These are phyloP conservation scores for Chalcosyrphus nemorum DNA, from an alignment of 2,888 invertebrate genomes.

Conservation along the genomic window DNA sequence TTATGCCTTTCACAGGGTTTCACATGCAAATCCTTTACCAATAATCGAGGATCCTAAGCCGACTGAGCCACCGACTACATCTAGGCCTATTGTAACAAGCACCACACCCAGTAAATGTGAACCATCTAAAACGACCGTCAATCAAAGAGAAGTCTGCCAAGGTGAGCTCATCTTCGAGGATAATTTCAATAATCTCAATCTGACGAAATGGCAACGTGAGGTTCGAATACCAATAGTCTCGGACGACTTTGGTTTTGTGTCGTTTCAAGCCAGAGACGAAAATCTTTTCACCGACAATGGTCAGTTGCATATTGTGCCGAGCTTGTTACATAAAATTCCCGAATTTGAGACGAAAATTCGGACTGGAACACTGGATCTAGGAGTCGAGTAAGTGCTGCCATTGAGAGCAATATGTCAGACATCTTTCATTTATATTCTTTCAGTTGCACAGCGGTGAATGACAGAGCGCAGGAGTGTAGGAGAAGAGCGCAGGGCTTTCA, in stretches of 20 bases:
- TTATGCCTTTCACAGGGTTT: conserved; percentile 11
- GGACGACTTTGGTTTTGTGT: conserved; percentile 83
- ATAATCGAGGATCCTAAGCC: too few species aligned
- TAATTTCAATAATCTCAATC: conserved; percentile 83
- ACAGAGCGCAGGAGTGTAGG: conserved; percentile 80
- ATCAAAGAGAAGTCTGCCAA: conserved; percentile 79
- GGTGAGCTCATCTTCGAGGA: conserved; percentile 86
- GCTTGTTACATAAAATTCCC: conserved; percentile 75
- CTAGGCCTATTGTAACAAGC: too few species aligned
- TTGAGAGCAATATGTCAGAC: too few species aligned
- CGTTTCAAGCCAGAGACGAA: conserved; percentile 80
- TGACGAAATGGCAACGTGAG: conserved; percentile 84
- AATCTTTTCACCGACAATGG: conserved; percentile 79
- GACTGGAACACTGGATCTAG: conserved; percentile 79
- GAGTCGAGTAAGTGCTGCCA: conserved; percentile 77
- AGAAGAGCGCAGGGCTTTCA: conserved; percentile 75
- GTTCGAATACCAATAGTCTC: conserved; percentile 84
- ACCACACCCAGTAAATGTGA: too few species aligned
- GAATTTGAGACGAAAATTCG: conserved; percentile 75
- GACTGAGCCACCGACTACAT: not conserved
- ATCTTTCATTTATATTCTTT: conserved; percentile 13
- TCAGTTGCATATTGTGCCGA: conserved; percentile 80
- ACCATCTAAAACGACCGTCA: conserved; percentile 42
- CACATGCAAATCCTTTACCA: too few species aligned
- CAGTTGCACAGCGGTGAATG: conserved; percentile 83